Evolutionary conservation across 2,888 invertebrate genomes (phyloP).

Genomic region (Elgonia sp.): DNA sequence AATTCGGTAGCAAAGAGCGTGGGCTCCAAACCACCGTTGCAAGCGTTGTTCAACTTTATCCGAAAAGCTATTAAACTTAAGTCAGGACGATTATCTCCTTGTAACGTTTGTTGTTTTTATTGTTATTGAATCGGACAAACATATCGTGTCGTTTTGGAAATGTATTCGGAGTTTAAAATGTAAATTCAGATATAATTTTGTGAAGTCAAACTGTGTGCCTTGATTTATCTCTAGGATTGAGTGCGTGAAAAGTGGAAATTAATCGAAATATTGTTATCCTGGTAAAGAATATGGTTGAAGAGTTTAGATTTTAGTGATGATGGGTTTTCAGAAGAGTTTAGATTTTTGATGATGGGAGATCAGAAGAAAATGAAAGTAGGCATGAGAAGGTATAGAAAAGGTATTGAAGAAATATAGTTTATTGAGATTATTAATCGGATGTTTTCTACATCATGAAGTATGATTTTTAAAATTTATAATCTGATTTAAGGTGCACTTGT

Average conservation of each 20-base stretch:
- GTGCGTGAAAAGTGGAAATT: background rate
- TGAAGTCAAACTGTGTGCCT: background rate
- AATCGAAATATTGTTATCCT: background rate
- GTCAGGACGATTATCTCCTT: conserved; percentile 53
- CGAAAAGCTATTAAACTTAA: conserved; percentile 65
- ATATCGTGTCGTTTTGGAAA: conserved; percentile 8
- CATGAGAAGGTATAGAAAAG: too few relatives aligned
- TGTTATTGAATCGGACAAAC: background rate
- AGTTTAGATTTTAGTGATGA: too few relatives aligned
- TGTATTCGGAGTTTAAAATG: conserved; percentile 1
- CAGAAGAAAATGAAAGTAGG: too few relatives aligned
- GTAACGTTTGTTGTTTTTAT: conserved; percentile 33
- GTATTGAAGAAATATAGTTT: too few relatives aligned
- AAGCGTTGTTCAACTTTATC: conserved; percentile 52
- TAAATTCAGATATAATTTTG: conserved; percentile 19
- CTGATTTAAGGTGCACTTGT: too few relatives aligned
- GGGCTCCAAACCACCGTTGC: conserved; percentile 43
- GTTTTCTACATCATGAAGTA: too few relatives aligned
- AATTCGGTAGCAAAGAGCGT: conserved; percentile 69
- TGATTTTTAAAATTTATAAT: too few relatives aligned
- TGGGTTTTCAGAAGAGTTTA: too few relatives aligned
- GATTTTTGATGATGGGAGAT: too few relatives aligned
- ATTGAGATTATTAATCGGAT: too few relatives aligned
- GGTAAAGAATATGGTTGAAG: too few relatives aligned
- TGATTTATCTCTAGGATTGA: background rate